A percentile compares a stretch with the other conserved stretches of the same genome.
These are phyloP conservation scores for Rallus limicola DNA, from an alignment of 2,113 vertebrate species.

Conservation along the genomic window DNA sequence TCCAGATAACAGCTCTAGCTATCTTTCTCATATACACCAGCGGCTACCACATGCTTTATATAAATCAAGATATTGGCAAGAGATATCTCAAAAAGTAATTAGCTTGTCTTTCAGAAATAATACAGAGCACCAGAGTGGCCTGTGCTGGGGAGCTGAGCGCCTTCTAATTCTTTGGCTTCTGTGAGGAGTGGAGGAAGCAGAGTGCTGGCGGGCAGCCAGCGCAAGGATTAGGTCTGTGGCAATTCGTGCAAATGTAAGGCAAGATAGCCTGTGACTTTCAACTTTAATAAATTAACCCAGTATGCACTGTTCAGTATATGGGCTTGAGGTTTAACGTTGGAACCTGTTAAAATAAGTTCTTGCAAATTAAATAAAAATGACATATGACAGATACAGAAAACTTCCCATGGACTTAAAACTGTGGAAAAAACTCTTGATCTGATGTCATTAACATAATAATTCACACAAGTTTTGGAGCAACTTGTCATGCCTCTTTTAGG, in stretches of 20 bases:
- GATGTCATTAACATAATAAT: neutral
- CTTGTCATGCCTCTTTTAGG: neutral
- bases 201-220: neutral
- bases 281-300: neutral
- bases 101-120: neutral
- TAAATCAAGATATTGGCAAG: neutral
- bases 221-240: neutral
- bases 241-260: neutral
- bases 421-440: neutral
- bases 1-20: neutral
- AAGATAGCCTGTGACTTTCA: neutral
- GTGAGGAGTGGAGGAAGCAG: neutral
- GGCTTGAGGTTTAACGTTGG: neutral
- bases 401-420: neutral
- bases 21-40: neutral
- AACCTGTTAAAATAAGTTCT: neutral
- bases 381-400: constrained; percentile 3
- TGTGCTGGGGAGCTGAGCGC: neutral
- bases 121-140: neutral
- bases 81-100: neutral
- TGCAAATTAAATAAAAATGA: constrained; percentile 27
- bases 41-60: neutral
- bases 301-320: neutral
- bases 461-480: neutral
- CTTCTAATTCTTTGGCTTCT: neutral